Evolutionary conservation across 2,888 invertebrate genomes (phyloP), one percentile per base, ranked within the genome.

Genomic region (Plebejus anna): DNA sequence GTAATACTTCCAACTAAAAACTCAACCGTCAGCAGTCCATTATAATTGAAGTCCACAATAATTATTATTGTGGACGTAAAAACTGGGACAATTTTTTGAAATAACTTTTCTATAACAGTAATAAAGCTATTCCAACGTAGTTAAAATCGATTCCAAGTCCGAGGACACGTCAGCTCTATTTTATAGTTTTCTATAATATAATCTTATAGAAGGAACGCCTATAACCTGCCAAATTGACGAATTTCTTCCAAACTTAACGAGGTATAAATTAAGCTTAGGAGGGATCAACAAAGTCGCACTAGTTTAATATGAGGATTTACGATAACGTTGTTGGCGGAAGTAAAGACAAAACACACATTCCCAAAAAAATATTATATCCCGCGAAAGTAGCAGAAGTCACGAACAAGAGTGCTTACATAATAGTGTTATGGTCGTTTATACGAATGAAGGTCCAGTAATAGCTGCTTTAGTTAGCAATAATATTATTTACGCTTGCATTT

Each of bases 301-400:
- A 32, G 4, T 11, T 11, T 66, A n/a, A 28, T 28, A 66, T 28
- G 32, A 66, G 4, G 61, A 66, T 66, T 66, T 66, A 66, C 61
- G 61, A 66, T 13, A 66, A 66, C 13, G 0, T 4, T 66, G 32
- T 66, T 66, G 61, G 61, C 61, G 61, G 61, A 66, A 66, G 61
- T 28, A 66, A 61, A 66, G 13, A 66, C 32, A 36, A 66, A 66
- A 66, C 66, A 66, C 66, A 22, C 22, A 36, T 66, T 16, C 61
- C 61, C 28, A 61, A 61, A 61, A 66, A 66, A 66, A 22, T 22
- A 22, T 22, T 66, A 32, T 66, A 66, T 66, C 66, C 66, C 66
- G 13, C 66, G 13, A 36, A 66, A 66, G 32, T 32, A 13, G 66
- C 32, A 66, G 13, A 5, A 66, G 66, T 66, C 66, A 66, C 66